phyloP scores from a whole-genome alignment of 2,797 vertebrate genomes.

The Hippopotamyrus pictus region DNA sequence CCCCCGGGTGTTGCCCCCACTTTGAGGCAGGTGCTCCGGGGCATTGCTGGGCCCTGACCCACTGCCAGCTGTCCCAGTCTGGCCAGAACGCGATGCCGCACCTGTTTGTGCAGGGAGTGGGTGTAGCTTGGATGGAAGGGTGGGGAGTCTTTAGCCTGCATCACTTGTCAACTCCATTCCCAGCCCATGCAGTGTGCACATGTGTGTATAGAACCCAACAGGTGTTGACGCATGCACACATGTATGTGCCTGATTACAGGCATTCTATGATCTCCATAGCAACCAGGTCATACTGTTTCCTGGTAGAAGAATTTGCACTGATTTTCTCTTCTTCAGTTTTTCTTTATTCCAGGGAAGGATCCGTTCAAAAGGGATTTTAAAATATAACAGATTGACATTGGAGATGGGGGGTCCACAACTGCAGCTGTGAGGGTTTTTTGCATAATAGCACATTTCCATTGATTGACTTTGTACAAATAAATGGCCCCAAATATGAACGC shows the following conservation, averaged over 20 bases:
- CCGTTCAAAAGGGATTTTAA: background rate
- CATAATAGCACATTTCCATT: background rate
- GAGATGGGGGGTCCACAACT: background rate
- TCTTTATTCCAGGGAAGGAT: conserved; percentile 13
- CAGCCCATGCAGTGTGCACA: background rate
- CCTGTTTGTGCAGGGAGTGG: background rate
- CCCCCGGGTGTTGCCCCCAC: background rate
- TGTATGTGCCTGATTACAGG: background rate
- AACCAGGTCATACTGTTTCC: background rate
- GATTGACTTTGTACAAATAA: background rate
- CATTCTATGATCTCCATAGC: background rate
- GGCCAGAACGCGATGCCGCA: background rate
- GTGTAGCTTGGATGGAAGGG: background rate
- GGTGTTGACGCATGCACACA: background rate
- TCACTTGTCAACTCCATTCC: background rate
- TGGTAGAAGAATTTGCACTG: background rate
- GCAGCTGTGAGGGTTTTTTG: background rate
- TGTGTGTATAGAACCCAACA: background rate
- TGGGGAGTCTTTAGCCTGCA: background rate
- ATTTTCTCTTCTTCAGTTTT: background rate
- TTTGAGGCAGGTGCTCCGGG: background rate
- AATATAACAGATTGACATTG: background rate
- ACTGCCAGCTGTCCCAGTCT: background rate
- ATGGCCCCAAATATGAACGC: background rate
- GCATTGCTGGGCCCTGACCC: background rate